Base-by-base conservation (phyloP, 2,888 invertebrate genomes). In the Seira sanloemensis region DNA sequence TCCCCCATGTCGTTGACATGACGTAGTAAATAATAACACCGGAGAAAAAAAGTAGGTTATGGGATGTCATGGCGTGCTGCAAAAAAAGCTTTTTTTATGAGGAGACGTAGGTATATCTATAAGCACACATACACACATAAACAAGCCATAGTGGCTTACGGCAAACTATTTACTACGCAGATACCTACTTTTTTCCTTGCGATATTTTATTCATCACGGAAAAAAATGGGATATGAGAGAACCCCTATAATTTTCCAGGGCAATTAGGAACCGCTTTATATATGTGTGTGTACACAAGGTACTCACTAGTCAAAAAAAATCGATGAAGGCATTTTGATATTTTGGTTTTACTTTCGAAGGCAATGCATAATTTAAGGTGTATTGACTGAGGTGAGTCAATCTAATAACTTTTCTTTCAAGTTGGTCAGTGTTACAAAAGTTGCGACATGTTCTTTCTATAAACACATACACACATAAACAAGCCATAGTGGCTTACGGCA, bases 41-140 rank as follows among this genome's bases (percentile, higher is more conserved):
- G 78, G 78, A 78, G 78, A 78, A 78, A 78, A 71, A 78, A 78
- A 78, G 78, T 78, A 78, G 78, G 78, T 78, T 78, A 78, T 21
- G 69, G n/a, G 77, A 69, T 62, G 26, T 25, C 76, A 76, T 76
- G 76, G 25, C 68, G 46, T 54, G 18, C 25, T 58, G 37, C 37
- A 7, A 37, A 4, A 37, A 37, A 58, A 58, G n/a, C 9, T 58
- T 58, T 58, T 58, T 58, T 58, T n/a, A 58, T 58, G 58, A 58
- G 5, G 58, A n/a, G 5, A 58, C 7, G 18, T 58, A 58, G n/a
- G 18, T 12, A 9, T 37, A 37, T 37, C 12, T 9, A 9, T 9
- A 9, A 37, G 37, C 37, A 37, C 7, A 5, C 37, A 37, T 37
- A 37, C 5, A 37, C 5, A 37, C 58, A 58, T 58, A 18, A 4